phyloP scores from a whole-genome alignment of 2,888 invertebrate genomes.

The Epinotia bilunana region DNA sequence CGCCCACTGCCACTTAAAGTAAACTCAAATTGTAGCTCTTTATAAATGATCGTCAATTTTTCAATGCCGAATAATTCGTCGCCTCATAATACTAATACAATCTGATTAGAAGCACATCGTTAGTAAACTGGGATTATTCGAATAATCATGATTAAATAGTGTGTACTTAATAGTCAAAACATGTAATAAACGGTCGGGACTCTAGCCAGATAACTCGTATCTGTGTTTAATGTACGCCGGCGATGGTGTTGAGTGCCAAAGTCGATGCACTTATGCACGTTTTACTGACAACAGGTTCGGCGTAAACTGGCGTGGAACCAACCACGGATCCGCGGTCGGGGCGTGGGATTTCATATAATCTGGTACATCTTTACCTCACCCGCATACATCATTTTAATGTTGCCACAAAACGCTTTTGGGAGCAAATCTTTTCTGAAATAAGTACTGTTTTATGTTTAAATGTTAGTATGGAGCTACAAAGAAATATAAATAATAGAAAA shows the following conservation, averaged over 20 bases:
- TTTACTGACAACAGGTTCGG: conserved; percentile 31
- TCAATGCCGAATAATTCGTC: neutral
- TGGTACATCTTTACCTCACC: conserved; percentile 19
- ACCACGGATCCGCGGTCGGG: conserved; percentile 15
- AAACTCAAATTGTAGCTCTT: neutral
- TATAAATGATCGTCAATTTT: neutral
- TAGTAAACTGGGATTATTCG: conserved; percentile 6
- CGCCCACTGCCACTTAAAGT: no score
- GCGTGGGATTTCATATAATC: conserved; percentile 33
- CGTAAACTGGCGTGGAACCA: conserved; percentile 16
- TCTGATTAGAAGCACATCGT: neutral
- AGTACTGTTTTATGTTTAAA: neutral
- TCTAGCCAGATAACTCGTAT: conserved; percentile 35
- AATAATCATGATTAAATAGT: conserved; percentile 19
- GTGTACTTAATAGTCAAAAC: conserved; percentile 20
- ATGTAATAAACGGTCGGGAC: conserved; percentile 20
- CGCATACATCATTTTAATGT: conserved; percentile 17
- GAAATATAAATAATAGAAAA: neutral
- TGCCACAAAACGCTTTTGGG: conserved; percentile 18
- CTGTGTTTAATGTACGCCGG: conserved; percentile 36
- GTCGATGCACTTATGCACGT: conserved; percentile 42
- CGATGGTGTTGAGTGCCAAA: conserved; percentile 39
- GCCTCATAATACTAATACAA: neutral
- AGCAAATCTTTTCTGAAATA: conserved; percentile 8
- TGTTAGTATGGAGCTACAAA: conserved; percentile 1